Conservation (phyloP, 2,888 invertebrate genomes). For the Anarsia innoxiella region DNA sequence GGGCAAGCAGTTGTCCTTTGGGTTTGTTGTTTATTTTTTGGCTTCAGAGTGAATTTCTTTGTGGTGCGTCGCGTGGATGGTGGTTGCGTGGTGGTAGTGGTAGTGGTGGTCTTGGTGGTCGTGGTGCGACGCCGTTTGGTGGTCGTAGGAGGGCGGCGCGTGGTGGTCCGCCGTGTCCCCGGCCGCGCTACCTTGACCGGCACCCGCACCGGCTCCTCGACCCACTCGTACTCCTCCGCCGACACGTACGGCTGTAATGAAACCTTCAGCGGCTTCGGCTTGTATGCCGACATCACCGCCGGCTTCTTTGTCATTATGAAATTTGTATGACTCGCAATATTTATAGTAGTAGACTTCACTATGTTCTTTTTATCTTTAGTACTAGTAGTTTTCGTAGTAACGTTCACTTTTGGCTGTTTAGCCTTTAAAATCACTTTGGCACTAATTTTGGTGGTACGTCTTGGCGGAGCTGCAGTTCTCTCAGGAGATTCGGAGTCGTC, state of each 20-base stretch:
- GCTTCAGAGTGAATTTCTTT: slow-evolving; percentile 30
- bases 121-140: slow-evolving; percentile 22
- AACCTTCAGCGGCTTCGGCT: slow-evolving; percentile 24
- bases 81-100: slow-evolving; percentile 18
- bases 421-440: slow-evolving; percentile 55
- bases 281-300: slow-evolving; percentile 22
- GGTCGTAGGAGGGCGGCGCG: slow-evolving; percentile 21
- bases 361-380: slow-evolving; percentile 46
- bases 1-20: slow-evolving; percentile 43
- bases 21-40: slow-evolving; percentile 35
- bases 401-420: slow-evolving; percentile 50
- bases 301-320: slow-evolving; percentile 54
- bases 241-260: slow-evolving; percentile 26
- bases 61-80: slow-evolving; percentile 13
- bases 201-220: slow-evolving; percentile 30
- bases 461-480: slow-evolving; percentile 34
- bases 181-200: slow-evolving; percentile 22
- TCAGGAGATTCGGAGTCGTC: slow-evolving; percentile 57
- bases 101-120: slow-evolving; percentile 25
- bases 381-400: slow-evolving; percentile 46
- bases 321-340: slow-evolving; percentile 65
- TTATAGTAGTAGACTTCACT: slow-evolving; percentile 59
- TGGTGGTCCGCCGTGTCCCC: slow-evolving; percentile 28
- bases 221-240: slow-evolving; percentile 39
- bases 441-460: slow-evolving; percentile 34